Evolutionary conservation across 2,113 vertebrate species (phyloP).

Genomic region (Crotalus viridis): DNA sequence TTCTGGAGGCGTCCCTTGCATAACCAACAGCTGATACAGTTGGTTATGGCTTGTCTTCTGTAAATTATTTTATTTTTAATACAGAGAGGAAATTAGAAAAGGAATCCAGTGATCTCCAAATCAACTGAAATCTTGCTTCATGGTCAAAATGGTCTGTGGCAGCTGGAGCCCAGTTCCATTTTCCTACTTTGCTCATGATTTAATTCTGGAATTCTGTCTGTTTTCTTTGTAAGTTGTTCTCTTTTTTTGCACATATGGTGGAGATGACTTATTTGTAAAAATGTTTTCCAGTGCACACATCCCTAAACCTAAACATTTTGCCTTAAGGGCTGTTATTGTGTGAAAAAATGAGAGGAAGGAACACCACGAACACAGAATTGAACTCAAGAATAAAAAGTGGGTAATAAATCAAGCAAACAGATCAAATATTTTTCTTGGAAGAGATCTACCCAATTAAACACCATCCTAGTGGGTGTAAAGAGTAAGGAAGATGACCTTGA

Average conservation of each 20-base stretch:
- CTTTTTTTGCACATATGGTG: not conserved
- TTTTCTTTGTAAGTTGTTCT: not conserved
- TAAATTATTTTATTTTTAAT: slow-evolving; percentile 29
- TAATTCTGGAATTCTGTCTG: not conserved
- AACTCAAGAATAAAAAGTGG: not conserved
- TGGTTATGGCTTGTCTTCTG: slow-evolving; percentile 33
- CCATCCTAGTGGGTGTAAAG: not conserved
- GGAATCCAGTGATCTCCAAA: not conserved
- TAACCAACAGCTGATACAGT: slow-evolving; percentile 42
- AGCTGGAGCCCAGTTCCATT: slow-evolving; percentile 24
- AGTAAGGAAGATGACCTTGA: not conserved
- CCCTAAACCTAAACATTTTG: not conserved
- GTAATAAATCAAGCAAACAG: not conserved
- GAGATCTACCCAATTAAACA: not conserved
- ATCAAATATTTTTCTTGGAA: not conserved
- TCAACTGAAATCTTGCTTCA: slow-evolving; percentile 33
- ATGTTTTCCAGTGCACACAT: not conserved
- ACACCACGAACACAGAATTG: not conserved
- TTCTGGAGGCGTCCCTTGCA: not conserved
- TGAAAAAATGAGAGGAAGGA: not conserved
- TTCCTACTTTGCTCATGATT: not conserved
- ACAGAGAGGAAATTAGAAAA: not conserved
- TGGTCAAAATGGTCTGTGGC: not conserved
- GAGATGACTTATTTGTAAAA: not conserved
- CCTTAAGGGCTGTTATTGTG: not conserved